Percentiles rank a stretch among this genome's conserved stretches.
phyloP scores from a whole-genome alignment of 2,797 vertebrate genomes.

The Neopelma chrysocephalum region DNA sequence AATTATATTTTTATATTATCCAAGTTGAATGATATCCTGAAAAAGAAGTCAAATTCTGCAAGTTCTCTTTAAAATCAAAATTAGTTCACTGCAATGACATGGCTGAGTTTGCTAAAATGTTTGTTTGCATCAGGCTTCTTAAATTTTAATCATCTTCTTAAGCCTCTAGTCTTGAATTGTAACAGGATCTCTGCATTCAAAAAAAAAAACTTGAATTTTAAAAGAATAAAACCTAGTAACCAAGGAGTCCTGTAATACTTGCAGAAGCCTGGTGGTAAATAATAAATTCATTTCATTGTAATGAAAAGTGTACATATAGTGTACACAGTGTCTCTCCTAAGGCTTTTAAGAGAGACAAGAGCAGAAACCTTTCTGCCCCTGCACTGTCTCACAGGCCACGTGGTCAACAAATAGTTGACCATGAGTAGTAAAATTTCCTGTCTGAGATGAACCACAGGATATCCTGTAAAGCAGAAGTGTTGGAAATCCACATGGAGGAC shows the following conservation, averaged over 20 bases:
- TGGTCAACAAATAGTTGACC: not conserved
- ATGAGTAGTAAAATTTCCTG: not conserved
- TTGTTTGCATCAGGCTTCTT: not conserved
- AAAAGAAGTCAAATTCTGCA: not conserved
- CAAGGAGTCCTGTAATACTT: not conserved
- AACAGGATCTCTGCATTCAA: not conserved
- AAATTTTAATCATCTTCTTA: not conserved
- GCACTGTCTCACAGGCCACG: not conserved
- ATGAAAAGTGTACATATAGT: not conserved
- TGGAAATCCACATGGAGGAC: slow-evolving; percentile 11
- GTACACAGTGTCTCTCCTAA: no score
- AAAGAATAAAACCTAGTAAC: not conserved
- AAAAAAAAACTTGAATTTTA: not conserved
- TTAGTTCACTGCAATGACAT: not conserved
- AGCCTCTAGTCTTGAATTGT: not conserved
- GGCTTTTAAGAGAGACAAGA: not conserved
- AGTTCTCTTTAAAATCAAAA: not conserved
- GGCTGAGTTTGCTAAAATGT: not conserved
- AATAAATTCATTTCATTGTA: not conserved
- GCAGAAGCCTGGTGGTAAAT: not conserved
- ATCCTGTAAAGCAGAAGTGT: not conserved
- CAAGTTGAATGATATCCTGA: not conserved
- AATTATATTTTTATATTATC: not conserved
- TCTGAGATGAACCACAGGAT: slow-evolving; percentile 23
- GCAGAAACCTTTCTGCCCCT: not conserved